These are phyloP conservation scores for Prosapia bicincta DNA, from an alignment of 2,888 invertebrate genomes.

Conservation along the genomic window DNA sequence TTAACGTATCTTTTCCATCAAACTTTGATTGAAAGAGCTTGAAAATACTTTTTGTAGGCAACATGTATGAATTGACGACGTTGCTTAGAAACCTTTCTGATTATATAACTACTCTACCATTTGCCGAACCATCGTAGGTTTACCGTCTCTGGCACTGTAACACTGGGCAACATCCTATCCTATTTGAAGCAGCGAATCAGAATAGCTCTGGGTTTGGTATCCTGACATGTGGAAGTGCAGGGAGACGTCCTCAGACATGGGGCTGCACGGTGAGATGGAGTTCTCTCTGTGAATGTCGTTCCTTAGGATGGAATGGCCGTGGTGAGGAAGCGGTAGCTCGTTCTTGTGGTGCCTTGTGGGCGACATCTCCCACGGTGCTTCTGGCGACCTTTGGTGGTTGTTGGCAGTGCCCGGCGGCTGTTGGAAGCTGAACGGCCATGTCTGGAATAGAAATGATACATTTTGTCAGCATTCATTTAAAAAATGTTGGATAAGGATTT, in stretches of 20 bases:
- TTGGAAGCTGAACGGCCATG: constrained; percentile 35
- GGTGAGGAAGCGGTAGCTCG: neutral
- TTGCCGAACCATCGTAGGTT: too few relatives aligned
- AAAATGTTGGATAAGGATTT: too few relatives aligned
- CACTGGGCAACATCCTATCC: too few relatives aligned
- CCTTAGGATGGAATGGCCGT: neutral
- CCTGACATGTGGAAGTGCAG: neutral
- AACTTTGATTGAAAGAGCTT: too few relatives aligned
- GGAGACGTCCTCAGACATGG: neutral
- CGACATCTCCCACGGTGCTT: constrained; percentile 15
- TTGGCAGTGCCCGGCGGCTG: neutral
- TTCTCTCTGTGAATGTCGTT: neutral
- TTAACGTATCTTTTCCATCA: too few relatives aligned
- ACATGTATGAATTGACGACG: too few relatives aligned
- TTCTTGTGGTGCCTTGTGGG: neutral
- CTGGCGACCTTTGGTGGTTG: neutral
- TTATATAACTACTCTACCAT: too few relatives aligned
- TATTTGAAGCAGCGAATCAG: neutral
- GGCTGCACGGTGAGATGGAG: neutral
- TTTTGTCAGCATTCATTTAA: too few relatives aligned
- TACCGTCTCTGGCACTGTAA: too few relatives aligned
- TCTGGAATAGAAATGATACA: constrained; percentile 29
- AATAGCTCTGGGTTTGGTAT: neutral
- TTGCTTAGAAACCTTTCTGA: too few relatives aligned
- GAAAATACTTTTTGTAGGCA: too few relatives aligned